Evolutionary conservation across 2,888 invertebrate species (phyloP).

Genomic region (Pocota personata): DNA sequence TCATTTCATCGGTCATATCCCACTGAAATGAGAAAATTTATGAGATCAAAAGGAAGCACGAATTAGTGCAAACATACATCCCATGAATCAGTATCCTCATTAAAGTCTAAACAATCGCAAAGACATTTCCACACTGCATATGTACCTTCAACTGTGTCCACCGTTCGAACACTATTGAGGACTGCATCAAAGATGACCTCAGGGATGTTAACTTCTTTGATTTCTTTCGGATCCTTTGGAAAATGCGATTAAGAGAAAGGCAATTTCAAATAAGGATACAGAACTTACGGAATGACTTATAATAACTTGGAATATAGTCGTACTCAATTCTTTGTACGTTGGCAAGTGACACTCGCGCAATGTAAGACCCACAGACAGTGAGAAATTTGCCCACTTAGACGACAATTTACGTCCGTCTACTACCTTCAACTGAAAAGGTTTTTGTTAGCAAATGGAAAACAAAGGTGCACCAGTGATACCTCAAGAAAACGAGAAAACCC

Average conservation of each 20-base stretch:
- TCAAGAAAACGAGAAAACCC: slow-evolving; percentile 78
- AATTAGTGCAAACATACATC: slow-evolving; percentile 73
- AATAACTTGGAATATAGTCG: slow-evolving; percentile 77
- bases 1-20: slow-evolving; percentile 80
- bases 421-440: slow-evolving; percentile 67
- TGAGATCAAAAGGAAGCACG: not conserved
- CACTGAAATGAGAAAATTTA: slow-evolving; percentile 76
- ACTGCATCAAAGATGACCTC: slow-evolving; percentile 80
- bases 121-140: slow-evolving; percentile 79
- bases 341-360: slow-evolving; percentile 78
- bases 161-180: slow-evolving; percentile 77
- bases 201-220: slow-evolving; percentile 79
- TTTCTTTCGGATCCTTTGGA: slow-evolving; percentile 75
- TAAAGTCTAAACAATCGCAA: slow-evolving; percentile 78
- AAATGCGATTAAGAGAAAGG: not conserved
- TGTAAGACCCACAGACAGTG: slow-evolving; percentile 79
- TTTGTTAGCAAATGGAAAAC: not conserved
- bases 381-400: slow-evolving; percentile 76
- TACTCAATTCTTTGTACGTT: slow-evolving; percentile 78
- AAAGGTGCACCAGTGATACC: slow-evolving; percentile 65
- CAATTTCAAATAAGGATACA: not conserved
- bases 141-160: slow-evolving; percentile 76
- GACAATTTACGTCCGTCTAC: slow-evolving; percentile 27
- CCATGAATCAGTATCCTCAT: slow-evolving; percentile 75
- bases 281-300: slow-evolving; percentile 78